phyloP scores from a whole-genome alignment of 2,888 invertebrate genomes.

The Punctoribates punctum region DNA sequence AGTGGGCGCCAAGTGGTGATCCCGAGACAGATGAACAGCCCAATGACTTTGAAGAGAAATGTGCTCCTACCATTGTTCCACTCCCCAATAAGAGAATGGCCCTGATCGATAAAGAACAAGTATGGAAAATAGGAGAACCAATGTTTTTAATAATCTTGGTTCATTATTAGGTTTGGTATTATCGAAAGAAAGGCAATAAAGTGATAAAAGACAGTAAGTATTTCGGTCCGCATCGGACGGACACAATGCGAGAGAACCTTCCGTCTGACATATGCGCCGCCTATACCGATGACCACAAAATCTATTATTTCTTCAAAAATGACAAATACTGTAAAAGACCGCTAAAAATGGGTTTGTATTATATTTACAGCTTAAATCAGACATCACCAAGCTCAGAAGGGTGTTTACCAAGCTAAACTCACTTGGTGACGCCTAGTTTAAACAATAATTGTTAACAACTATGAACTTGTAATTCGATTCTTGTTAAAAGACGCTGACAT shows the following conservation, averaged over 20 bases:
- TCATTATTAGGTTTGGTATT: background rate
- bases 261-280: background rate
- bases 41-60: background rate
- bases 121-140: background rate
- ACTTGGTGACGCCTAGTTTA: no score
- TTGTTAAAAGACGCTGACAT: background rate
- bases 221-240: background rate
- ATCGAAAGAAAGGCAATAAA: conserved; percentile 2
- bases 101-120: background rate
- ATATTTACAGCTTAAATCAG: background rate
- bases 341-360: background rate
- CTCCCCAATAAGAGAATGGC: conserved; percentile 1
- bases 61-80: background rate
- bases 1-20: background rate
- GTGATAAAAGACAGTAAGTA: background rate
- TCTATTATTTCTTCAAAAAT: conserved; percentile 22
- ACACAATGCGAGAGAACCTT: background rate
- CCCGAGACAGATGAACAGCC: background rate
- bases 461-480: no score
- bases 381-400: no score
- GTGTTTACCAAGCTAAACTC: no score
- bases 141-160: background rate
- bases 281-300: background rate
- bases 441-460: no score
- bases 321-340: conserved; percentile 28